Evolutionary conservation across 1,140 invertebrate genomes (phyloP), one percentile per base, ranked within the genome.

Genomic region (Antheraea mylitta): DNA sequence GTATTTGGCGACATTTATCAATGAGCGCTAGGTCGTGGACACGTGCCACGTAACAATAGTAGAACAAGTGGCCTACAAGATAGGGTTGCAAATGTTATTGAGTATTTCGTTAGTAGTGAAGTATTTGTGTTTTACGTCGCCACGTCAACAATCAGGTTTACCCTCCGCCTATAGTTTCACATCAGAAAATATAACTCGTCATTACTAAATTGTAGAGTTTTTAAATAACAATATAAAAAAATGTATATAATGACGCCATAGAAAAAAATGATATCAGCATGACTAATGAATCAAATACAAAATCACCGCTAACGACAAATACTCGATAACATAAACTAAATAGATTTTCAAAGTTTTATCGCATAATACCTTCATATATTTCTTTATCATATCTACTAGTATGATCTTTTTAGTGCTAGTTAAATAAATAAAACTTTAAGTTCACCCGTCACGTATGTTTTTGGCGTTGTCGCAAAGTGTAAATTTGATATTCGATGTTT

Each of bases 231-330:
- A 53, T 13, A 2, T 42, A 3, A 11, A 42, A 16, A 16, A 6
- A 16, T 48, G 3, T 48, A 53, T 61, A 22, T 61, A 13, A n/a
- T 61, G 19, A 30, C 60, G 60, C 19, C 19, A 61, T 61, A 61
- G 18, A 22, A 22, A 22, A 60, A 30, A 8, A 30, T 30, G 60
- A 22, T 76, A 70, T 64, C 71, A 76, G 75, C 80, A 38, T 53
- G 66, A 71, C 48, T 37, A 64, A 66, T 64, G 70, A 76, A 80
- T 84, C 80, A 81, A 80, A 83, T 60, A 82, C 77, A 73, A 85
- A 86, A 85, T 86, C 83, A 85, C 79, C 76, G 81, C 85, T 69
- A 76, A 70, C 70, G 75, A 69, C 69, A 71, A 69, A 74, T 61
- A 69, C 68, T 58, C 62, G 81, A 86, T 85, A 83, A 81, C 68